These are phyloP conservation scores for Eupithecia vulgata DNA, from an alignment of 2,888 invertebrate species.

Conservation along the genomic window DNA sequence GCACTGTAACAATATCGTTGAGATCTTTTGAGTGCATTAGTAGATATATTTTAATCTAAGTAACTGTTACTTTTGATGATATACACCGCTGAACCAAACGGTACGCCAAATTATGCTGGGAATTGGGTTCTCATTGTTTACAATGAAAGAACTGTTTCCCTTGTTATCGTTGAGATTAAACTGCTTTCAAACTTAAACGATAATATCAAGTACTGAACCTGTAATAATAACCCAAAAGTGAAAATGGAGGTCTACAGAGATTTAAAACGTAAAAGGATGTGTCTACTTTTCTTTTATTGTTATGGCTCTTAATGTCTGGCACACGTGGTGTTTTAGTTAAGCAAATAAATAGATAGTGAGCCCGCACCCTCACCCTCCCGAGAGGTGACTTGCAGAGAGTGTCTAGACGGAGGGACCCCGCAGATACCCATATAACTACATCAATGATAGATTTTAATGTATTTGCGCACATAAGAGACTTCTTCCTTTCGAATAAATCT, in stretches of 20 bases:
- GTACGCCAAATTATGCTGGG: constrained; percentile 80
- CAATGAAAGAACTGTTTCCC: constrained; percentile 55
- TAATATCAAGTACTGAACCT: neutral
- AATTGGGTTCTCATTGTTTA: constrained; percentile 77
- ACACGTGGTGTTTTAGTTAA: constrained; percentile 74
- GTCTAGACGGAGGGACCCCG: constrained; percentile 81
- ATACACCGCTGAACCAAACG: constrained; percentile 70
- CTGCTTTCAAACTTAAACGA: constrained; percentile 22
- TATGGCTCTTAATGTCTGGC: constrained; percentile 61
- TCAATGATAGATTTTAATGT: constrained; percentile 53
- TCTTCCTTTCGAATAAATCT: constrained; percentile 31
- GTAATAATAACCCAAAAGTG: neutral
- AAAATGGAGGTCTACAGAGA: neutral
- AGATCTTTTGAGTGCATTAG: constrained; percentile 60
- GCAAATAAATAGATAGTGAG: constrained; percentile 80
- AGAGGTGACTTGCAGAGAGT: constrained; percentile 76
- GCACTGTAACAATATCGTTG: constrained; percentile 54
- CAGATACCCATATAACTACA: constrained; percentile 58
- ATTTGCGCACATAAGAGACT: constrained; percentile 48
- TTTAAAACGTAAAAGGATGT: constrained; percentile 6
- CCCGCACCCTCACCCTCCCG: constrained; percentile 77
- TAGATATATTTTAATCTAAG: constrained; percentile 64
- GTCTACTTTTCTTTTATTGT: constrained; percentile 13
- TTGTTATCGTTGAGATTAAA: constrained; percentile 40
- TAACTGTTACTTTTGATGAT: constrained; percentile 71